phyloP scores from a whole-genome alignment of 2,113 vertebrate species.

The Neopipo cinnamomea region DNA sequence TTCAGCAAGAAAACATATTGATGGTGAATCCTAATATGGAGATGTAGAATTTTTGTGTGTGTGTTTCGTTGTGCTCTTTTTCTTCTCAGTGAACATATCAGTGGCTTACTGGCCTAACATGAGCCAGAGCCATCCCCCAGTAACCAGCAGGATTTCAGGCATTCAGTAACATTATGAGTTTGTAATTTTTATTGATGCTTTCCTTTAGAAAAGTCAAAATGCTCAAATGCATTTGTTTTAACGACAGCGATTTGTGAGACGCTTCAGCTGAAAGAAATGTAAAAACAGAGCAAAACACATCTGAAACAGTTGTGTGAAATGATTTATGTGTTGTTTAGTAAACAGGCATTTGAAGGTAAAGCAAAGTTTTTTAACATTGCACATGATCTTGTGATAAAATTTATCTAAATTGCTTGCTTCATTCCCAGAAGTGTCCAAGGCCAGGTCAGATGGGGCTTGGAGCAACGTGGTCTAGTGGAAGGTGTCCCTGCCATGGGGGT shows the following conservation, averaged over 20 bases:
- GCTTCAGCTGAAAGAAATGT: not conserved
- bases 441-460: not conserved
- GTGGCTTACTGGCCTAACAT: not conserved
- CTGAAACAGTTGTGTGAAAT: not conserved
- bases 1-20: not conserved
- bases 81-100: not conserved
- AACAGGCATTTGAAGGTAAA: not conserved
- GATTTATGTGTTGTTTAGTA: not conserved
- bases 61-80: not conserved
- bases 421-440: not conserved
- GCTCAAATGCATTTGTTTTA: not conserved
- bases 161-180: not conserved
- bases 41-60: not conserved
- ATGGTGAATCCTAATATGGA: not conserved
- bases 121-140: not conserved
- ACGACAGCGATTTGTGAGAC: not conserved
- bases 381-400: not conserved
- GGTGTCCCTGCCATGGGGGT: not conserved
- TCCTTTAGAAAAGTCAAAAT: not conserved
- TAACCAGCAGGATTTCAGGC: not conserved
- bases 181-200: not conserved
- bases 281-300: not conserved
- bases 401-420: not conserved
- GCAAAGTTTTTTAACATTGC: not conserved
- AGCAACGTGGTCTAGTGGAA: not conserved